A percentile compares a stretch with the other conserved stretches of the same genome.
phyloP scores from a whole-genome alignment of 1,140 invertebrate species.

The Scylla paramamosain region DNA sequence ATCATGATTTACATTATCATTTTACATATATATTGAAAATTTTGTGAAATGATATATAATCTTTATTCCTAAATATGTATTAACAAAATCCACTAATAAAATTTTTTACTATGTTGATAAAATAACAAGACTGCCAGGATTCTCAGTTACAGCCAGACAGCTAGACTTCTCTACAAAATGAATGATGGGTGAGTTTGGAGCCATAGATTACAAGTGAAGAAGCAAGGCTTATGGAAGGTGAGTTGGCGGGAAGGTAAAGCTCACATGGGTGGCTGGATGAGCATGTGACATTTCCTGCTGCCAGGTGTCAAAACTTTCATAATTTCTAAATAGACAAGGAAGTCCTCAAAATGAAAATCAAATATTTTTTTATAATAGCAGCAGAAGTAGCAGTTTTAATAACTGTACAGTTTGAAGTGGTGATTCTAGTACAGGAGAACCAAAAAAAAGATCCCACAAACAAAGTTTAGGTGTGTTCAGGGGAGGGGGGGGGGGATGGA shows the following conservation, averaged over 20 bases:
- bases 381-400: neutral
- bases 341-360: neutral
- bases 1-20: neutral
- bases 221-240: neutral
- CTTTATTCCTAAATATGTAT: too few species aligned
- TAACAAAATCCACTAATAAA: too few species aligned
- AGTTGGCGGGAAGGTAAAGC: neutral
- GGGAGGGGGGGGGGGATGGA: too few species aligned
- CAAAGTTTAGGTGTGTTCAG: neutral
- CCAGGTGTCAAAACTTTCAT: neutral
- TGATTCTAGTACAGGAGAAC: neutral
- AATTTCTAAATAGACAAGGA: neutral
- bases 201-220: conserved; percentile 19
- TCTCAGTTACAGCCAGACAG: neutral
- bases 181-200: neutral
- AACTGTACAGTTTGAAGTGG: neutral
- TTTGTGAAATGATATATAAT: too few species aligned
- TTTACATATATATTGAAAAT: too few species aligned
- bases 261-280: neutral
- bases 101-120: neutral
- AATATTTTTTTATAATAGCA: neutral
- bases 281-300: neutral
- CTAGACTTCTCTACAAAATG: neutral
- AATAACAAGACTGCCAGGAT: neutral
- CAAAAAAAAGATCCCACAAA: neutral